Base-by-base conservation (phyloP, 2,113 vertebrate genomes). In the Bolborhynchus lineola region DNA sequence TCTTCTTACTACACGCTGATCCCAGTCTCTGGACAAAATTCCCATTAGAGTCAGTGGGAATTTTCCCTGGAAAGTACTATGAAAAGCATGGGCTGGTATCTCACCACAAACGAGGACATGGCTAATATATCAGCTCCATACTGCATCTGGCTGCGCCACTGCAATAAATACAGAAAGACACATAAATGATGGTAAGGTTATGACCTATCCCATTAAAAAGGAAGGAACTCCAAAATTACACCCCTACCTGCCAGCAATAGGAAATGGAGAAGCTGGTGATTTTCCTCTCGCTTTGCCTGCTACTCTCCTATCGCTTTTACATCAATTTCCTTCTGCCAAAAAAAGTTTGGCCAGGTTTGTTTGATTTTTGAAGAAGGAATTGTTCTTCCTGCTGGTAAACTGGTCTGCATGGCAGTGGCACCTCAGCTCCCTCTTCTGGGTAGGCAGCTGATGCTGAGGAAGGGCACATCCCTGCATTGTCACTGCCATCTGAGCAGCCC, bases 181-280 rank as follows among this genome's bases (percentile, higher is more conserved):
- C 55, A 53, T 90, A 69, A 93, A 95, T 76, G 88, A 83, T 71
- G 75, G 62, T 55, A 29, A 72, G 93, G 91, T 96, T 88, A 70
- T 0, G 89, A 93, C 87, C 95, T 67, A 76, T 18, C 26, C 25
- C 55, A 37, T 79, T 72, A 84, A 84, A 97, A 86, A 95, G 92
- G 95, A 97, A 96, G 93, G 93, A 97, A 95, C 76, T 96, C 82
- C 87, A 79, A 83, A 95, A 80, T 92, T 84, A 90, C 64, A 92
- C 75, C 67, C 84, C 68, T 91, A 95, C 91, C 95, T 97, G 93
- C 86, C 21, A 93, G 91, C 88, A 96, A 82, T 76, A 80, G 88
- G 95, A 90, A 96, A 81, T 6, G 33, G 50, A 91, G 86, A 91
- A 95, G 77, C 53, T 35, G 44, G 37, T 53, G 47, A 9, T 86